Conservation (phyloP, 2,797 vertebrate species). For the Gorsachius magnificus region DNA sequence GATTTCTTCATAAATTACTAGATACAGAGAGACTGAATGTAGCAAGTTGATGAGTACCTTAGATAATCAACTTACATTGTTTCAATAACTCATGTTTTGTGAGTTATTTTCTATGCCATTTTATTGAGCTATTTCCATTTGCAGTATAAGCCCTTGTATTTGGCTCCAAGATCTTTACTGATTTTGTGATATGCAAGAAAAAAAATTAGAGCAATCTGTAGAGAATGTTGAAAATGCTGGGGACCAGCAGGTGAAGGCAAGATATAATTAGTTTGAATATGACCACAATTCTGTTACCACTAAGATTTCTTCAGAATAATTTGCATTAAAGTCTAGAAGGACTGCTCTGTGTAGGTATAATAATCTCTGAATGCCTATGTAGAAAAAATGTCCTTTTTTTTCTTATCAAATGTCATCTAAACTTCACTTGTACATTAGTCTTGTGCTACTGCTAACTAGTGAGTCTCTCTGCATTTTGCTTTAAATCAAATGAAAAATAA, state of each 20-base stretch:
- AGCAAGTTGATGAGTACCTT: background rate
- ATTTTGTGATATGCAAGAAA: background rate
- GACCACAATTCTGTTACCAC: background rate
- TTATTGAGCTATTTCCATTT: background rate
- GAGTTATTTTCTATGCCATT: background rate
- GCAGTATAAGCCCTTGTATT: background rate
- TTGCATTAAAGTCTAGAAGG: background rate
- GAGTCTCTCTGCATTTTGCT: background rate
- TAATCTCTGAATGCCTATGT: background rate
- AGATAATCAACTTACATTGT: background rate
- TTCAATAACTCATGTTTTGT: background rate
- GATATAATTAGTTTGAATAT: background rate
- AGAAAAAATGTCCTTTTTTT: background rate
- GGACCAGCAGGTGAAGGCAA: background rate
- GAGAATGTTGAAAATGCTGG: background rate
- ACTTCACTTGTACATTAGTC: background rate
- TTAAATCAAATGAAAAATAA: constrained; percentile 21
- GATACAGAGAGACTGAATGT: background rate
- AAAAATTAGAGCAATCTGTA: background rate
- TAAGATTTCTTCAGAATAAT: background rate
- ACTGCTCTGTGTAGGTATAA: background rate
- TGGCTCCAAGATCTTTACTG: background rate
- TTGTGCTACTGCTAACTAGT: background rate
- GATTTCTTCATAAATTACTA: background rate
- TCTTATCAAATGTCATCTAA: background rate